Base-by-base conservation (phyloP, 1,140 invertebrate species). In the Doryteuthis pealeii region DNA sequence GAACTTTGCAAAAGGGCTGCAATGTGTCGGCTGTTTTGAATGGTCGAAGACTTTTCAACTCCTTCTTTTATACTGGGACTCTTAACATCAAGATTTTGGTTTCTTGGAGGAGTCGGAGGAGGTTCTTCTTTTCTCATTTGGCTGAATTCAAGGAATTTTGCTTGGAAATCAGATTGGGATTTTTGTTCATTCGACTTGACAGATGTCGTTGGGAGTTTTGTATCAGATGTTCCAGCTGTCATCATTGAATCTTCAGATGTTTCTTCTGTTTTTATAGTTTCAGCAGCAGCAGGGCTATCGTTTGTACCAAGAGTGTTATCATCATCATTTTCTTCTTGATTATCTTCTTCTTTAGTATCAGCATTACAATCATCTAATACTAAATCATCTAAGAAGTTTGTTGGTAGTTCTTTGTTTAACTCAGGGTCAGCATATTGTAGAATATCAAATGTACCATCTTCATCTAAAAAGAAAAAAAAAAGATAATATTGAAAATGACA, bases 341-440 rank as follows among this genome's bases (percentile, higher is more conserved):
- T 8, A n/a, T 35, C 66, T 70, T 33, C 32, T 40, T 74, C 71
- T 65, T 75, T 69, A 67, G 65, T 45, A 77, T 65, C 45, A 2
- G 33, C 68, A 67, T 81, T 80, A n/a, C 71, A 68, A n/a, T 81
- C 82, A 71, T 84, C 83, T 35, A 87, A 78, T 77, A 87, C 86
- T 31, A 88, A 79, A 68, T 89, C 89, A 77, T 89, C 88, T 72
- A 89, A 86, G 54, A 88, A 88, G 69, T 85, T 87, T 76, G 89
- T 89, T 74, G 86, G 84, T 32, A 83, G 75, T 65, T 77, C 76
- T 31, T 92, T 92, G 75, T 95, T 94, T n/a, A 96, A 88, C 87
- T 97, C 95, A 1, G 96, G 94, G 91, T 98, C 96, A 0, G 95
- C 96, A 89, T 97, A 98, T 87, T 96, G 81, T 54, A 98, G 86